Conservation (phyloP, 2,888 invertebrate genomes). For the Syrphus vitripennis region DNA sequence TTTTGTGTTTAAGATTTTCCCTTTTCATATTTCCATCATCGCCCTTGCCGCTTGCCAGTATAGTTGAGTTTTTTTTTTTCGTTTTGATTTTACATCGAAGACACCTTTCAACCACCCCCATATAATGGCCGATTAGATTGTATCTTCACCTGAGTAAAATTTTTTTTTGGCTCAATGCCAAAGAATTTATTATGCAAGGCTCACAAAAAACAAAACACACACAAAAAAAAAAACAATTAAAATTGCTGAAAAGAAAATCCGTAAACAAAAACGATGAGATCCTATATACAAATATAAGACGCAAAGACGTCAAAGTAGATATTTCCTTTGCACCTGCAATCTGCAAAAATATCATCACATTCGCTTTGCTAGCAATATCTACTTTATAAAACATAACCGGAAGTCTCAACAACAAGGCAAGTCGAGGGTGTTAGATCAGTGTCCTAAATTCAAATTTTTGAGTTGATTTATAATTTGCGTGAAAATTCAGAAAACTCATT, state of each 20-base stretch:
- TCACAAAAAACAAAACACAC: background rate
- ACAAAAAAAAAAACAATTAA: slow-evolving; percentile 17
- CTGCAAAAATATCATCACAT: slow-evolving; percentile 16
- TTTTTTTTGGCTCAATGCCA: slow-evolving; percentile 33
- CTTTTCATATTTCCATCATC: slow-evolving; percentile 57
- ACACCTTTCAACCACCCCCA: background rate
- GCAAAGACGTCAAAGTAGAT: slow-evolving; percentile 28
- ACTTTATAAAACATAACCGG: slow-evolving; percentile 32
- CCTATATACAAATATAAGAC: background rate
- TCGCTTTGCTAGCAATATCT: background rate
- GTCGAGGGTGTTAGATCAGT: slow-evolving; percentile 52
- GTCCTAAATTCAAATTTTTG: slow-evolving; percentile 45
- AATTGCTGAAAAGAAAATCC: background rate
- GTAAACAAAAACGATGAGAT: slow-evolving; percentile 20
- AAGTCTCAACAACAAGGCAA: slow-evolving; percentile 6
- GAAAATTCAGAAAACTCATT: background rate
- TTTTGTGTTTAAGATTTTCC: slow-evolving; percentile 3
- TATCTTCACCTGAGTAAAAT: slow-evolving; percentile 42
- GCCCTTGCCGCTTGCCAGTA: background rate
- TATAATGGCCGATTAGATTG: slow-evolving; percentile 22
- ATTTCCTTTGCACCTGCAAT: slow-evolving; percentile 59
- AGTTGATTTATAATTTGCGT: slow-evolving; percentile 49
- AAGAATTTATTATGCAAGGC: slow-evolving; percentile 41
- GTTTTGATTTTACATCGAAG: background rate
- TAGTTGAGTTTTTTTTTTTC: background rate